These are phyloP conservation scores for Chrysochloris asiatica DNA, from an alignment of 2,113 vertebrate species.

Conservation along the genomic window DNA sequence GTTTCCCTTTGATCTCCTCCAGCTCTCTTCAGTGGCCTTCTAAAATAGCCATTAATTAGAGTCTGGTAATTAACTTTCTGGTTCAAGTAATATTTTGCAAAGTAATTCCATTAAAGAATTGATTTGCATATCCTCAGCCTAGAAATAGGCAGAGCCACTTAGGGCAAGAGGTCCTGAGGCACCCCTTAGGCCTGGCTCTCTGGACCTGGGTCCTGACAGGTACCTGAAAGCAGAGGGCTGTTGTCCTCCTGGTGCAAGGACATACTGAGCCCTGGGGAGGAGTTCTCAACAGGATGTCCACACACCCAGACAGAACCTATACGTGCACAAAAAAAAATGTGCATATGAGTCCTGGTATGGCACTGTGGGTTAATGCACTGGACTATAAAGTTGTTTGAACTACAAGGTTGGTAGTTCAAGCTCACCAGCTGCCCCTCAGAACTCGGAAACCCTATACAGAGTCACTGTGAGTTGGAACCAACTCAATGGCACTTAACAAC, in stretches of 20 bases:
- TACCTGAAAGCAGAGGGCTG: neutral
- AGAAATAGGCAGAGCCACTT: constrained; percentile 32
- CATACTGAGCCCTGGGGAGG: neutral
- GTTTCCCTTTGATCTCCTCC: constrained; percentile 43
- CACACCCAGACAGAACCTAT: neutral
- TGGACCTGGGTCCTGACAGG: neutral
- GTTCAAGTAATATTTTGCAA: constrained; percentile 82
- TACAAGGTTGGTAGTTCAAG: no score
- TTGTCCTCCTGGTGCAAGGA: neutral
- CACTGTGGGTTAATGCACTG: no score
- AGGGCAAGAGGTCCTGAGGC: neutral
- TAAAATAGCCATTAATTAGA: constrained; percentile 83
- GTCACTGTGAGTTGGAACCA: no score
- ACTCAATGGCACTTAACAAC: no score
- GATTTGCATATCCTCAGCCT: constrained; percentile 76
- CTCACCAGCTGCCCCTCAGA: no score
- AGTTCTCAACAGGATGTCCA: neutral
- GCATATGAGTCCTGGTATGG: no score
- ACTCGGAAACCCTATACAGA: no score
- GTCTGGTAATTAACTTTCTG: constrained; percentile 85
- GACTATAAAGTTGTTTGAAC: no score
- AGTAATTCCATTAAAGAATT: constrained; percentile 78
- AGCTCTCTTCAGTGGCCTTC: constrained; percentile 72
- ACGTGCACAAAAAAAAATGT: neutral
- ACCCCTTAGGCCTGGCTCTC: constrained; percentile 1